A percentile compares a stretch with the other conserved stretches of the same genome.
These are phyloP conservation scores for Epistrophe eligans DNA, from an alignment of 2,888 invertebrate species.

Conservation along the genomic window DNA sequence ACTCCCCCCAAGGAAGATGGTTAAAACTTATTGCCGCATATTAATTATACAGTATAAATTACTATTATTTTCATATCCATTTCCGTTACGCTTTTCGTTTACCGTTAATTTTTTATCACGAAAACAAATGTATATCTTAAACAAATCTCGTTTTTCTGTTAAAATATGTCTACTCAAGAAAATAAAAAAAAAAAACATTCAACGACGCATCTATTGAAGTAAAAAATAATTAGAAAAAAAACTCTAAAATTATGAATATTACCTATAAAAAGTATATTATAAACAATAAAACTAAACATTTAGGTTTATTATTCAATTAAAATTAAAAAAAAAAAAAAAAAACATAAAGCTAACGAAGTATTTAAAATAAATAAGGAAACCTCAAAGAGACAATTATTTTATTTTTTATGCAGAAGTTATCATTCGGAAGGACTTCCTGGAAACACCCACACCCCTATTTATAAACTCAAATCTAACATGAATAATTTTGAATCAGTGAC, in stretches of 20 bases:
- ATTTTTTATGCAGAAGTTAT: background rate
- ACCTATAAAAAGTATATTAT: conserved; percentile 69
- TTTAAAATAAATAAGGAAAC: conserved; percentile 63
- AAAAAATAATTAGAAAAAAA: conserved; percentile 53
- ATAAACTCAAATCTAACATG: too few species aligned
- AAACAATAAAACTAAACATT: conserved; percentile 67
- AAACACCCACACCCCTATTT: too few species aligned
- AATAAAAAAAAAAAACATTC: conserved; percentile 38
- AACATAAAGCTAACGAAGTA: conserved; percentile 52
- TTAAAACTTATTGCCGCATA: conserved; percentile 85
- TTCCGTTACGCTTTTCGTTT: conserved; percentile 72
- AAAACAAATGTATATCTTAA: conserved; percentile 65
- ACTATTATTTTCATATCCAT: conserved; percentile 65
- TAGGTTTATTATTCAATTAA: conserved; percentile 71
- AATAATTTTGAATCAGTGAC: too few species aligned
- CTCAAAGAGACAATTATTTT: conserved; percentile 23
- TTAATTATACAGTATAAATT: conserved; percentile 55
- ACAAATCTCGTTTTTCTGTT: conserved; percentile 63
- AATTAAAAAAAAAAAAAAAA: conserved; percentile 33
- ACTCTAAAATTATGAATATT: conserved; percentile 63
- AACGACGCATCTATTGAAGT: conserved; percentile 67
- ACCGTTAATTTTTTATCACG: conserved; percentile 69
- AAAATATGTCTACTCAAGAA: conserved; percentile 42
- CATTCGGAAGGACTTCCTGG: background rate
- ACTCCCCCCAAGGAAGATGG: conserved; percentile 96